Evolutionary conservation across 2,113 vertebrate genomes (phyloP).

Genomic region (Rhodinocichla rosea): DNA sequence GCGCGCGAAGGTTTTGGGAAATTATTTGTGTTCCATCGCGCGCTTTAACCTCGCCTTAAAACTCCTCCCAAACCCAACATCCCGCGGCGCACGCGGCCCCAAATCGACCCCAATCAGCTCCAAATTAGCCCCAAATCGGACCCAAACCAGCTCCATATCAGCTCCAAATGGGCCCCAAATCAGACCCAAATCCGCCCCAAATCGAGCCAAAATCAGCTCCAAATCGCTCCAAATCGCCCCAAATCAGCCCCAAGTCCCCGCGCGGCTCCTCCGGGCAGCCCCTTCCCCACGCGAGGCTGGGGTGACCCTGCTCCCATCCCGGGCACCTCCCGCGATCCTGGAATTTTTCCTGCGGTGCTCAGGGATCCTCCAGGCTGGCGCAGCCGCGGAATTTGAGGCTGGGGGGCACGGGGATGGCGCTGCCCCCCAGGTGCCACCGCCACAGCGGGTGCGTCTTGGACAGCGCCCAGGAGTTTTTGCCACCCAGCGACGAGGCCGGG

Average conservation of each 20-base stretch:
- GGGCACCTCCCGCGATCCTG: not conserved
- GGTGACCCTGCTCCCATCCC: not conserved
- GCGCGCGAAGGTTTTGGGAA: not conserved
- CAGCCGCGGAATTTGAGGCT: conserved; percentile 75
- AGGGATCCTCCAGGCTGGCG: conserved; percentile 45
- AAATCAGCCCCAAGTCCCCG: no score
- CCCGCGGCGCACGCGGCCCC: fast-evolving
- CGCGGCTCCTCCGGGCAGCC: not conserved
- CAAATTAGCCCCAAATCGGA: not conserved
- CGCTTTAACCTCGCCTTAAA: not conserved
- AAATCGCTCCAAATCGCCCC: not conserved
- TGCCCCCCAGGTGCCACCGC: conserved; percentile 80
- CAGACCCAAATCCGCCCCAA: not conserved
- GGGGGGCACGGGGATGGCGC: conserved; percentile 76
- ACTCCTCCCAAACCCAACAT: not conserved
- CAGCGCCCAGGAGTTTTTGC: conserved; percentile 49
- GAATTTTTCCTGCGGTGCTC: not conserved
- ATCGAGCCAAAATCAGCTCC: fast-evolving
- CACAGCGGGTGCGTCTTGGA: conserved; percentile 77
- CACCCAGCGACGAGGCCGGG: conserved; percentile 76
- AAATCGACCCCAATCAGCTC: no score
- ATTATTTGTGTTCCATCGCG: not conserved
- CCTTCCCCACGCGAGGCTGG: not conserved
- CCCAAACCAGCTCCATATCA: not conserved
- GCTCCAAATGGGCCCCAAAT: not conserved